A percentile compares a stretch with the other conserved stretches of the same genome.
These are phyloP conservation scores for Gobius niger DNA, from an alignment of 2,113 vertebrate species.

Conservation along the genomic window DNA sequence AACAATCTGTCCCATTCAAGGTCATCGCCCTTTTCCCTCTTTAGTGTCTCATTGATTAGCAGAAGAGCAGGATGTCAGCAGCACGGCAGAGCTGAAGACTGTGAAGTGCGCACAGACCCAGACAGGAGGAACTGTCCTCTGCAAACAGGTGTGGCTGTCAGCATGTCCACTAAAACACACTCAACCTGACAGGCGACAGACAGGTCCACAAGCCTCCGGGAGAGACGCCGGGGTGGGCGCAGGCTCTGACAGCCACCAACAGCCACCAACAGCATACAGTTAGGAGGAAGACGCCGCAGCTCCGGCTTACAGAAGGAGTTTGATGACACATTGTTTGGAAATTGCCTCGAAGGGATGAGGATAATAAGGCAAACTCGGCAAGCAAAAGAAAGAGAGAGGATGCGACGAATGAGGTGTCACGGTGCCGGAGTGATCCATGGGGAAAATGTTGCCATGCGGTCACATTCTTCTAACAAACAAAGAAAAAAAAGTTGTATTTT, in stretches of 20 bases:
- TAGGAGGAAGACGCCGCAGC: slow-evolving; percentile 14
- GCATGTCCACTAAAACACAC: slow-evolving; percentile 33
- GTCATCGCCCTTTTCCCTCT: slow-evolving; percentile 48
- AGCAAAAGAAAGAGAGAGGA: slow-evolving; percentile 18
- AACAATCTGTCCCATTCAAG: slow-evolving; percentile 39
- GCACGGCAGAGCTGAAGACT: slow-evolving; percentile 1
- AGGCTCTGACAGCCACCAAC: slow-evolving; percentile 12
- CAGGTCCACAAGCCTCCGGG: slow-evolving; percentile 20
- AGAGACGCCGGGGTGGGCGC: slow-evolving; percentile 6
- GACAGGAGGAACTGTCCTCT: slow-evolving; percentile 48
- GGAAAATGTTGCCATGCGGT: slow-evolving; percentile 4
- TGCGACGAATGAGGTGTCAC: slow-evolving; percentile 1
- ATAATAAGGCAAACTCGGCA: slow-evolving; percentile 39
- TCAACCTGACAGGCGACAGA: slow-evolving; percentile 47
- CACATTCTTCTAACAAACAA: slow-evolving; percentile 12
- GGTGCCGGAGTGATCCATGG: slow-evolving; percentile 4
- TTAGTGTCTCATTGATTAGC: slow-evolving; percentile 61
- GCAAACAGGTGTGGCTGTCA: slow-evolving; percentile 66
- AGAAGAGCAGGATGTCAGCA: slow-evolving; percentile 23
- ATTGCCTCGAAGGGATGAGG: slow-evolving; percentile 33
- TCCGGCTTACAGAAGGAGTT: slow-evolving; percentile 11
- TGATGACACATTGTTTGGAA: slow-evolving; percentile 43
- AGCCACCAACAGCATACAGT: slow-evolving; percentile 16
- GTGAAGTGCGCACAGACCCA: slow-evolving; percentile 43
- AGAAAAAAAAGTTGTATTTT: slow-evolving; percentile 8